phyloP scores from a whole-genome alignment of 2,113 vertebrate species.

The Cinclus cinclus region DNA sequence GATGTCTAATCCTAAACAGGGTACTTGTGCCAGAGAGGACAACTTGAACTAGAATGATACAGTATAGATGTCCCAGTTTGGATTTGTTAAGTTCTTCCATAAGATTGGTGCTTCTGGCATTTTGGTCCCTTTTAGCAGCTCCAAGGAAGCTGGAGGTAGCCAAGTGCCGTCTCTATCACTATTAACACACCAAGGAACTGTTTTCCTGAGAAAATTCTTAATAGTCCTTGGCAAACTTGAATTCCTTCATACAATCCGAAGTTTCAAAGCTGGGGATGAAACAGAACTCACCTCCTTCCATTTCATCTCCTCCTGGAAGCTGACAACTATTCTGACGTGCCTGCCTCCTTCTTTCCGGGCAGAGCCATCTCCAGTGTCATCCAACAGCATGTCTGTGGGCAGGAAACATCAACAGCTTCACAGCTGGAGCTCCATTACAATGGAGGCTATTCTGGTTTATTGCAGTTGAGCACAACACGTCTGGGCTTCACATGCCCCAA shows the following conservation, averaged over 20 bases:
- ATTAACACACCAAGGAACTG: not conserved
- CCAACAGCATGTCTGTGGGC: slow-evolving; percentile 91
- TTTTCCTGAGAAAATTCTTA: not conserved
- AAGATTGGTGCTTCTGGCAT: not conserved
- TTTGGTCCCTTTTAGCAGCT: not conserved
- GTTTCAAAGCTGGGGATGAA: slow-evolving; percentile 6
- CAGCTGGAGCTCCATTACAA: slow-evolving; percentile 38
- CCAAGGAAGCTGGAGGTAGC: not conserved
- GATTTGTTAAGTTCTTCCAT: not conserved
- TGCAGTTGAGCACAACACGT: not conserved
- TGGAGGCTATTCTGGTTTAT: not conserved
- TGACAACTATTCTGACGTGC: slow-evolving; percentile 93
- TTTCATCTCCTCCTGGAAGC: slow-evolving; percentile 83
- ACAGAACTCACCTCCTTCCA: slow-evolving; percentile 87
- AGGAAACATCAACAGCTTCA: slow-evolving; percentile 63
- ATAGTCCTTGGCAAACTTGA: not conserved
- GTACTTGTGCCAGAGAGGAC: not conserved
- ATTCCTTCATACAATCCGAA: not conserved
- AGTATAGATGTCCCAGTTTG: not conserved
- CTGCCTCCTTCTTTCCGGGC: slow-evolving; percentile 91
- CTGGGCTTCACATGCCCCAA: not conserved
- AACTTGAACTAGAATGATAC: not conserved
- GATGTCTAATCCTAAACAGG: not conserved
- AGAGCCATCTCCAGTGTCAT: slow-evolving; percentile 87
- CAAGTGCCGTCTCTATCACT: not conserved